Conservation (phyloP, 2,797 vertebrate genomes). For the Okamejei kenojei region DNA sequence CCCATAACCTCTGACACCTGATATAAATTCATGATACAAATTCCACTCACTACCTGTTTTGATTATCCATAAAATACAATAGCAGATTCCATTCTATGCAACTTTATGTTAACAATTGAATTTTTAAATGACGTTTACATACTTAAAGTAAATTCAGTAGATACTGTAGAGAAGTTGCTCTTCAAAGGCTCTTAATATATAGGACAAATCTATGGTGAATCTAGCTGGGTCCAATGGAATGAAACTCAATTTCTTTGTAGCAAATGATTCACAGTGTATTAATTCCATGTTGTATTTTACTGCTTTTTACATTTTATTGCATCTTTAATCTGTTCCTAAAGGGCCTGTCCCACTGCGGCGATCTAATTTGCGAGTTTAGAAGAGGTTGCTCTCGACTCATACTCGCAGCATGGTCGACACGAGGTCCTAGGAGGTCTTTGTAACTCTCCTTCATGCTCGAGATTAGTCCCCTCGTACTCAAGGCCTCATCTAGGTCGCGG, state of each 20-base stretch:
- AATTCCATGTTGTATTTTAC: constrained; percentile 31
- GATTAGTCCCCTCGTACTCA: no score
- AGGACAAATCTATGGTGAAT: neutral
- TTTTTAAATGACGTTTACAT: neutral
- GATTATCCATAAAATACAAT: neutral
- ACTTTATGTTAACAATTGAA: neutral
- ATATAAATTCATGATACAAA: no score
- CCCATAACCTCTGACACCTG: no score
- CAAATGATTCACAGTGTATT: constrained; percentile 34
- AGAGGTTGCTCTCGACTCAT: no score
- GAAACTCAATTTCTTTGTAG: constrained; percentile 40
- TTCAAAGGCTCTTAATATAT: constrained; percentile 39
- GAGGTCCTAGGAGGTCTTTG: no score
- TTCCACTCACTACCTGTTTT: neutral
- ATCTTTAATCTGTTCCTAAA: neutral
- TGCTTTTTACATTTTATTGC: constrained; percentile 38
- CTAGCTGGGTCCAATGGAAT: constrained; percentile 38
- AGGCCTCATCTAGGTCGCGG: no score
- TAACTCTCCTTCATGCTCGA: no score
- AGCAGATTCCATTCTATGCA: neutral
- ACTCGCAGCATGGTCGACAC: no score
- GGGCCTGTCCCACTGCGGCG: no score
- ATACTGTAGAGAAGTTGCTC: neutral
- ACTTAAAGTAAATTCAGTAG: neutral
- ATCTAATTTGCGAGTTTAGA: no score